Base-by-base conservation (phyloP, 2,888 invertebrate species). In the Boloria euphrosyne region DNA sequence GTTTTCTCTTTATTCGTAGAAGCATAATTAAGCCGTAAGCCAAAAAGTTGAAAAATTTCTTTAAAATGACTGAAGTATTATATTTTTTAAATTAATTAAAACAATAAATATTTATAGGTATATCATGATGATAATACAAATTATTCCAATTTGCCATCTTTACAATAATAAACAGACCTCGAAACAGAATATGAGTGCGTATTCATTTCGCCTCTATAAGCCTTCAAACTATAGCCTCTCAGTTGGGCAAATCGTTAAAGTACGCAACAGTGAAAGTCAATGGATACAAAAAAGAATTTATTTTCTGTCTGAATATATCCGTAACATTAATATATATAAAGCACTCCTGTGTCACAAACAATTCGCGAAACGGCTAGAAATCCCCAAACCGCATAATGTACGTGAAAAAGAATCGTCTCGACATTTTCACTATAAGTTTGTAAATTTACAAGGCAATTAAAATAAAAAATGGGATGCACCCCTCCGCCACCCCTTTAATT, bases 371-470 rank as follows among this genome's bases (percentile, higher is more conserved):
- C 38, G 27, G 46, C 53, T 43, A 62, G 51, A 38, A 38, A 46
- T 53, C 38, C 49, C 49, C 66, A 70, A 73, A 76, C 75, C 75
- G 74, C 76, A 78, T 80, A 80, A 82, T 78, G 78, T 78, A 72
- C 76, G 57, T 66, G 68, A 66, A 73, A 71, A 83, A 82, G 81
- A 83, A 82, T 80, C 72, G 76, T 77, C 78, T 75, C 81, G 78
- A 78, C 81, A 79, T 83, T 84, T 82, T 82, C 82, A 85, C 87
- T 87, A 88, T 85, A 90, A 87, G 86, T 90, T 89, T 85, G 81
- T 84, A 86, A 89, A 90, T 90, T 89, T 89, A 90, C 90, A 89
- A 86, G 89, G 86, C 90, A 89, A 90, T 90, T 90, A 89, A 89
- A 87, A 86, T 90, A 89, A 90, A 90, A 89, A 90, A 90, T 89